Evolutionary conservation across 2,113 vertebrate genomes (phyloP).

Genomic region (Paratilapia polleni): DNA sequence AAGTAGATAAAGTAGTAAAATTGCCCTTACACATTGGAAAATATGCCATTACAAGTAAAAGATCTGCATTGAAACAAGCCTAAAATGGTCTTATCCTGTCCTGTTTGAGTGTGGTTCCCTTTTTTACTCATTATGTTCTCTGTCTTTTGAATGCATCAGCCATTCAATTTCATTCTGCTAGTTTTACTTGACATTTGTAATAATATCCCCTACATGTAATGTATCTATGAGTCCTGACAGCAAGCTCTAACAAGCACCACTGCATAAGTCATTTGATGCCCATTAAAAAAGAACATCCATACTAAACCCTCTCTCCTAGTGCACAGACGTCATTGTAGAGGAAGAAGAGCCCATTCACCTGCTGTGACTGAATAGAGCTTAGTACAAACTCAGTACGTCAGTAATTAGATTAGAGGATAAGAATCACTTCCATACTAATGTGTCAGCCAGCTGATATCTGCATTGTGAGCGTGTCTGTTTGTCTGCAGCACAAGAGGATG

Average conservation of each 20-base stretch:
- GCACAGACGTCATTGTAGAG: constrained; percentile 44
- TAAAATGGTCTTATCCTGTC: neutral
- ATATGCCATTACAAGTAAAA: no score
- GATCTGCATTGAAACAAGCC: neutral
- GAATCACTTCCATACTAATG: constrained; percentile 40
- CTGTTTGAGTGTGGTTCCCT: neutral
- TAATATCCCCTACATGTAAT: neutral
- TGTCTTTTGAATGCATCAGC: neutral
- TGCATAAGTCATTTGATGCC: constrained; percentile 24
- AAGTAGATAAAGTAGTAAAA: neutral
- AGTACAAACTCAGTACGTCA: constrained; percentile 42
- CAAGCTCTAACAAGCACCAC: neutral
- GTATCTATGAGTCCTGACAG: constrained; percentile 4
- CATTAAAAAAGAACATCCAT: constrained; percentile 46
- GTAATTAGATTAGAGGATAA: constrained; percentile 77
- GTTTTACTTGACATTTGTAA: neutral
- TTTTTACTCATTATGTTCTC: neutral
- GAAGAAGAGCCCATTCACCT: constrained; percentile 47
- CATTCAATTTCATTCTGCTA: neutral
- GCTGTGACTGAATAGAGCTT: constrained; percentile 49
- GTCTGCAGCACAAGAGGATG: constrained; percentile 9
- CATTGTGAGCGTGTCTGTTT: neutral
- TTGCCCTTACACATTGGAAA: no score
- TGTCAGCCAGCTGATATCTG: constrained; percentile 16
- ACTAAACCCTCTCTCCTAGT: constrained; percentile 1